Base-by-base conservation (phyloP, 2,113 vertebrate genomes). In the Nipponia nippon region DNA sequence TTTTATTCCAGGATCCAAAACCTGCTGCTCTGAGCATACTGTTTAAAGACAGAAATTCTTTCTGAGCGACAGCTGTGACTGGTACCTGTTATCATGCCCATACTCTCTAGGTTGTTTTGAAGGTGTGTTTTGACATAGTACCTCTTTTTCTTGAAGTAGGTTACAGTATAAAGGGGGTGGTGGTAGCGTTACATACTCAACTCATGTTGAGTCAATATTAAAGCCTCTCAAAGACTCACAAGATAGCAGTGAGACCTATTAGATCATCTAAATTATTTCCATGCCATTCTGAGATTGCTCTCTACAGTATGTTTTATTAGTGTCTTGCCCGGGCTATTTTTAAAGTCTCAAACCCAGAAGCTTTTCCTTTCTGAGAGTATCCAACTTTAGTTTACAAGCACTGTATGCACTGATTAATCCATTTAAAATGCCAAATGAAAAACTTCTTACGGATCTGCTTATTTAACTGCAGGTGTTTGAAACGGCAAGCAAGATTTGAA, bases 241-340 rank as follows among this genome's bases (percentile, higher is more conserved):
- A 85, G 83, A 93, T 16, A 91, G 93, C 66, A 88, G 38, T 47
- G 83, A 95, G 94, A 72, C 86, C 81, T 95, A 83, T 96, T 94
- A 97, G 95, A 91, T 90, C 84, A 97, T 95, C 91, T 92, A 50
- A 94, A 94, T 94, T 93, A 95, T 71, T 94, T 96, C 95, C 93
- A 85, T 91, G 96, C 93, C 94, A 88, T 95, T 95, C 75, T 62
- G 78, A 95, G 92, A 88, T 94, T 72, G 91, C 62, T 87, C 83
- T 70, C 80, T 79, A 36, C 90, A 88, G 86, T 81, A 70, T 88
- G 70, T 82, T 97, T 97, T 94, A 82, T 94, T 91, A 82, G 61
- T 83, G 90, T 83, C 91, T 82, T 83, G 77, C 82, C 62, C 83
- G 63, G 80, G 76, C 92, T 95, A 90, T 96, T 97, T 97, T 95